A percentile compares a stretch with the other conserved stretches of the same genome.
These are phyloP conservation scores for Porites australiensis DNA, from an alignment of 64 coral and sea anemone genomes.

Conservation along the genomic window DNA sequence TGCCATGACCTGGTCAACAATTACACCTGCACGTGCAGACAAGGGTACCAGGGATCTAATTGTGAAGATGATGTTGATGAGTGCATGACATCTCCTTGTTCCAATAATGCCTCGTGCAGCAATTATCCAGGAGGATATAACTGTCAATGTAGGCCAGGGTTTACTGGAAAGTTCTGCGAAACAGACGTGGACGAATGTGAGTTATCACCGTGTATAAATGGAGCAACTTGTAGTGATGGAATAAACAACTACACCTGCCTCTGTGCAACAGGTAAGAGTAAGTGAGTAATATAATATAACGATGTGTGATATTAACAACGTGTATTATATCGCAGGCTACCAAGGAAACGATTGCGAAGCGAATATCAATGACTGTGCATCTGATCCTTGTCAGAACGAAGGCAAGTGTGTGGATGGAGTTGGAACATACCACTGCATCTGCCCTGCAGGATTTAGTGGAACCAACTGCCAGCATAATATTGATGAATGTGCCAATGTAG, in stretches of 20 bases:
- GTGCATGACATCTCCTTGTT: neutral
- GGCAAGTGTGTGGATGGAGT: constrained; percentile 29
- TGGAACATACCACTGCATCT: constrained; percentile 7
- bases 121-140: neutral
- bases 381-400: constrained; percentile 37
- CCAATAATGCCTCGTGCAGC: neutral
- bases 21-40: constrained; percentile 69
- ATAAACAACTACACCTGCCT: constrained; percentile 52
- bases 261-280: neutral
- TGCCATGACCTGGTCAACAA: constrained; percentile 73
- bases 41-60: constrained; percentile 54
- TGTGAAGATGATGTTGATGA: constrained; percentile 54
- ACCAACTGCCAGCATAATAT: constrained; percentile 65
- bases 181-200: constrained; percentile 20
- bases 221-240: constrained; percentile 18
- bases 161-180: neutral
- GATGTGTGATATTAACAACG: too few species aligned
- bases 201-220: neutral
- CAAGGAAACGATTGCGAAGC: constrained; percentile 58
- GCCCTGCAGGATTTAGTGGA: constrained; percentile 50
- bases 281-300: too few species aligned
- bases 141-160: neutral
- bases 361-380: constrained; percentile 39
- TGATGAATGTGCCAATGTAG: constrained; percentile 16
- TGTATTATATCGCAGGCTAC: neutral